Base-by-base conservation (phyloP, 2,113 vertebrate genomes). In the Rhabdornis inornatus region DNA sequence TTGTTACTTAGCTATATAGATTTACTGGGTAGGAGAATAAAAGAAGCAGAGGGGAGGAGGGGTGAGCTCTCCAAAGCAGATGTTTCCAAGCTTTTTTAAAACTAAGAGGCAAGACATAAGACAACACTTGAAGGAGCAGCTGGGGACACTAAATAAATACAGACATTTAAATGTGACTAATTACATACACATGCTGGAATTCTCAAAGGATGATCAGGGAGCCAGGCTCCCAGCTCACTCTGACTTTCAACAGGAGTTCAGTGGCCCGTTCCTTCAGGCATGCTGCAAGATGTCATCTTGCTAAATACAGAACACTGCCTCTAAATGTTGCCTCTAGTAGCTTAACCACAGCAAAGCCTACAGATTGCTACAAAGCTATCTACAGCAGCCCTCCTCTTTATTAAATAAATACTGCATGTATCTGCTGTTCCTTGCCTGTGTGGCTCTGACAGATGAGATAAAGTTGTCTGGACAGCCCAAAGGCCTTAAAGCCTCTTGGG, bases 171-270 rank as follows among this genome's bases (percentile, higher is more conserved):
- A 96, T 96, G 76, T 86, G 91, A 91, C 89, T 94, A 97, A 96
- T 97, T 96, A 96, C 94, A 96, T 94, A 97, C 90, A 94, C 85
- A 94, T 75, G 86, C 64, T 95, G 92, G 94, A 95, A 96, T 97
- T 94, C 95, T 90, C 93, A 86, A 90, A 95, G 93, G 90, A 96
- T 86, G 80, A 93, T 78, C 69, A 93, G 88, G 90, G 72, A 96
- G 88, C 75, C 90, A 92, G 86, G 65, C 88, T 94, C 60, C 78
- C 87, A 94, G 75, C 84, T 96, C 96, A 89, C 1, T 4, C 91
- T 86, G 90, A 87, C 94, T 94, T 96, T 82, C 92, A 93, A 78
- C 80, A 78, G 93, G 84, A 95, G 90, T 92, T 93, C 83, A 95
- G 76, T 24, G 90, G 85, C 60, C 90, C 87, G 44, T 56, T 94